Evolutionary conservation across 2,113 vertebrate genomes (phyloP), one percentile per base, ranked within the genome.

Genomic region (Enhydra lutris): DNA sequence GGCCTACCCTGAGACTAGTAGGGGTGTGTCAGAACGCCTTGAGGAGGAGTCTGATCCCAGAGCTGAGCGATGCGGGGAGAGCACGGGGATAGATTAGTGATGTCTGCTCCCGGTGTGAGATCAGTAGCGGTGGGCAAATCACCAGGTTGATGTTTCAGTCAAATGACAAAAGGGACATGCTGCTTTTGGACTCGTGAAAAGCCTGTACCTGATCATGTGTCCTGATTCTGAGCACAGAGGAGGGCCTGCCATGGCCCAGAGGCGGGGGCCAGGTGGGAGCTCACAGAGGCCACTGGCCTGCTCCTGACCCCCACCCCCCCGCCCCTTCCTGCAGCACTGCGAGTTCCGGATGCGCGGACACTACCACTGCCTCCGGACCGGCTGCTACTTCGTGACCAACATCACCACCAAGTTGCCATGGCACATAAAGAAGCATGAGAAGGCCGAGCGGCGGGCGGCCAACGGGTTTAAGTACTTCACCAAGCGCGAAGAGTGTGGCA

Each of bases 381-480:
- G 99, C 99, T 99, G 99, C 99, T 99, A 97, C 98, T 99, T 99
- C 0, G 99, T 99, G 98, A 99, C 99, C 90, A 99, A 99, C 99
- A 99, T 99, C 99, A 99, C 99, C 98, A 99, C 99, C 98, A 99
- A 99, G 98, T 99, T 99, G 97, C 99, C 99, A 4, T 99, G 99
- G 99, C 99, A 99, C 31, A 96, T 99, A 96, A 99, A 99, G 97
- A 99, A 99, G 96, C 99, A 99, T 0, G 99, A 99, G 99, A 99
- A 99, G 96, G 99, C 99, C 0, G 99, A 99, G 98, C 99, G 99
- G 34, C 99, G 99, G 11, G 99, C 99, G 0, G 99, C 99, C 98
- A 99, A 99, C 0, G 99, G 99, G 36, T 99, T 99, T 99, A 99
- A 99, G 97, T 99, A 99, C 97, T 99, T 99, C 97, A 99, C 99